Conservation (phyloP, 2,888 invertebrate species). For the Herminia tarsipennalis region DNA sequence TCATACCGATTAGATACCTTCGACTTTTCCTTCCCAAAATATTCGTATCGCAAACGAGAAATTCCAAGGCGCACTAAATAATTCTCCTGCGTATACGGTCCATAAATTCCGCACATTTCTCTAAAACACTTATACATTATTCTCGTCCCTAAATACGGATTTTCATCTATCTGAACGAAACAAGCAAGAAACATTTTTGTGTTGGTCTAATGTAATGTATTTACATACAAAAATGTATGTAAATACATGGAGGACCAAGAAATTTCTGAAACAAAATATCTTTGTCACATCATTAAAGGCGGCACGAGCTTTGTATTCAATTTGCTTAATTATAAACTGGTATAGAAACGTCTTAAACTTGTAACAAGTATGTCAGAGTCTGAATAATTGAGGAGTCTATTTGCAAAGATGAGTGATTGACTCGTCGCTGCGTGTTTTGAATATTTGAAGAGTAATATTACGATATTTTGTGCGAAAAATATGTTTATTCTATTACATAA, state of each 20-base stretch:
- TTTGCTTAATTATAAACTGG: constrained; percentile 24
- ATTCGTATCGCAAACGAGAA: constrained; percentile 12
- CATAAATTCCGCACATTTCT: constrained; percentile 30
- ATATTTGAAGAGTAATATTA: neutral
- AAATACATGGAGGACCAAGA: constrained; percentile 27
- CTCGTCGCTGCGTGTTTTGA: neutral
- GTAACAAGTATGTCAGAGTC: constrained; percentile 3
- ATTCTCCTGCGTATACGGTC: constrained; percentile 20
- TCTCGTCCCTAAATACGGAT: constrained; percentile 29
- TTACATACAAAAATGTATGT: constrained; percentile 30
- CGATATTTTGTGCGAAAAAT: neutral
- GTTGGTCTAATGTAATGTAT: too few relatives aligned
- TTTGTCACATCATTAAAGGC: constrained; percentile 18
- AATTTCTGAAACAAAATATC: constrained; percentile 31
- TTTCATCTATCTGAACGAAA: constrained; percentile 27
- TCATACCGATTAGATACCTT: neutral
- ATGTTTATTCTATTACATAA: neutral
- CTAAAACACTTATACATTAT: constrained; percentile 39
- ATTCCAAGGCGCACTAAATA: constrained; percentile 21
- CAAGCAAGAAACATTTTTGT: constrained; percentile 19
- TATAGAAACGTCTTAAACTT: constrained; percentile 4
- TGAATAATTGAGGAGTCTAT: constrained; percentile 7
- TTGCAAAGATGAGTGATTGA: constrained; percentile 1
- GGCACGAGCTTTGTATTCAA: constrained; percentile 12
- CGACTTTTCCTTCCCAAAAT: constrained; percentile 9